phyloP scores from a whole-genome alignment of 1,140 invertebrate genomes.

The Achroia grisella region DNA sequence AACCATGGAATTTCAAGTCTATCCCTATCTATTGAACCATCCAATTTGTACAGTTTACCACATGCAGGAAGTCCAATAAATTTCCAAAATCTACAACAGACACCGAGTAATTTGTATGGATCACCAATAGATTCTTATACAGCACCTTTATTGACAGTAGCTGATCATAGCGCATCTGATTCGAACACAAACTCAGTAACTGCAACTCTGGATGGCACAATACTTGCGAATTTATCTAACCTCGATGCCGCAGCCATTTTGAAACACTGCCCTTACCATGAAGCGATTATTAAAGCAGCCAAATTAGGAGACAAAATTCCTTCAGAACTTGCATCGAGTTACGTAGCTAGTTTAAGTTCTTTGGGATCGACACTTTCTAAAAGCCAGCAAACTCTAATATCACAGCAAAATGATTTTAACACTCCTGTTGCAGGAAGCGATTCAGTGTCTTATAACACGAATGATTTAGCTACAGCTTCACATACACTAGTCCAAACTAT shows the following conservation, averaged over 20 bases:
- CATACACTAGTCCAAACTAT: slow-evolving; percentile 45
- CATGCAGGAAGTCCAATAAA: slow-evolving; percentile 48
- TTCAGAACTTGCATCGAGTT: slow-evolving; percentile 54
- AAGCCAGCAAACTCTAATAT: slow-evolving; percentile 31
- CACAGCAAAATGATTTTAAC: slow-evolving; percentile 35
- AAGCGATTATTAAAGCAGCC: slow-evolving; percentile 67
- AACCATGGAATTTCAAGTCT: slow-evolving; percentile 34
- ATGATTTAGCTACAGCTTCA: slow-evolving; percentile 49
- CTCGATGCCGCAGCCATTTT: slow-evolving; percentile 65
- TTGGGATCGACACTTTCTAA: slow-evolving; percentile 47
- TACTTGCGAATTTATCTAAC: slow-evolving; percentile 56
- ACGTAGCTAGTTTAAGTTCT: slow-evolving; percentile 57
- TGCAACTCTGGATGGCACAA: slow-evolving; percentile 57
- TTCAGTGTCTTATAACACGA: slow-evolving; percentile 37
- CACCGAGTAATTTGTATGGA: slow-evolving; percentile 53
- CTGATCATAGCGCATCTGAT: slow-evolving; percentile 65
- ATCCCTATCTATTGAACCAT: slow-evolving; percentile 60
- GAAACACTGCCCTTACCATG: slow-evolving; percentile 72
- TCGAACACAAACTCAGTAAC: slow-evolving; percentile 52
- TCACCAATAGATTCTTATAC: slow-evolving; percentile 72
- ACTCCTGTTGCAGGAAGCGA: slow-evolving; percentile 34
- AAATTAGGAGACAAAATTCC: slow-evolving; percentile 55
- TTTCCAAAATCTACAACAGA: slow-evolving; percentile 39
- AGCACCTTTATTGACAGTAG: slow-evolving; percentile 62
- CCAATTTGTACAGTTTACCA: slow-evolving; percentile 69